A percentile compares a stretch with the other conserved stretches of the same genome.
These are phyloP conservation scores for Drosophila phalerata DNA, from an alignment of 2,888 invertebrate species.

Conservation along the genomic window DNA sequence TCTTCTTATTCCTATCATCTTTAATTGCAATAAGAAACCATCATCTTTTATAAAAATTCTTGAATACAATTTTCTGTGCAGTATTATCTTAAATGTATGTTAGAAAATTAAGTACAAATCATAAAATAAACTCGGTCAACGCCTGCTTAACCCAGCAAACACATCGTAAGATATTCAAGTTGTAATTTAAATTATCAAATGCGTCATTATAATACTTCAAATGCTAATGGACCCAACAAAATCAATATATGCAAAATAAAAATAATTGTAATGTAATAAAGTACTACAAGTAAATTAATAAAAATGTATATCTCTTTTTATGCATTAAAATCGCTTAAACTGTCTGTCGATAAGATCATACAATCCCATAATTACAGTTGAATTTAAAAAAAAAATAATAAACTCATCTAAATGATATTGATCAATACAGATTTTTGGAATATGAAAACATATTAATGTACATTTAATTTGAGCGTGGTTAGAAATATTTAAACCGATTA, in stretches of 20 bases:
- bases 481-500: no score
- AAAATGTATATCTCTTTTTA: background rate
- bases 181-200: constrained; percentile 4
- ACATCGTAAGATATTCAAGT: background rate
- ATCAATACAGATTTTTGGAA: background rate
- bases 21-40: no score
- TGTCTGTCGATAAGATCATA: background rate
- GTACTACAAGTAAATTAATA: background rate
- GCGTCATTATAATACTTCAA: background rate
- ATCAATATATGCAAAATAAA: background rate
- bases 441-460: background rate
- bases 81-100: background rate
- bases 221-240: background rate
- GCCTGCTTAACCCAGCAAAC: background rate
- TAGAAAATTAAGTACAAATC: background rate
- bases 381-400: background rate
- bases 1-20: no score
- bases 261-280: background rate
- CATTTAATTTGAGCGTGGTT: background rate
- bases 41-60: no score
- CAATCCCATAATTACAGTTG: background rate
- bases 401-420: background rate
- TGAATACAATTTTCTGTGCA: no score
- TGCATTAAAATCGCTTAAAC: background rate
- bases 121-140: background rate